These are phyloP conservation scores for Helarctos malayanus DNA, from an alignment of 2,797 vertebrate species.

Conservation along the genomic window DNA sequence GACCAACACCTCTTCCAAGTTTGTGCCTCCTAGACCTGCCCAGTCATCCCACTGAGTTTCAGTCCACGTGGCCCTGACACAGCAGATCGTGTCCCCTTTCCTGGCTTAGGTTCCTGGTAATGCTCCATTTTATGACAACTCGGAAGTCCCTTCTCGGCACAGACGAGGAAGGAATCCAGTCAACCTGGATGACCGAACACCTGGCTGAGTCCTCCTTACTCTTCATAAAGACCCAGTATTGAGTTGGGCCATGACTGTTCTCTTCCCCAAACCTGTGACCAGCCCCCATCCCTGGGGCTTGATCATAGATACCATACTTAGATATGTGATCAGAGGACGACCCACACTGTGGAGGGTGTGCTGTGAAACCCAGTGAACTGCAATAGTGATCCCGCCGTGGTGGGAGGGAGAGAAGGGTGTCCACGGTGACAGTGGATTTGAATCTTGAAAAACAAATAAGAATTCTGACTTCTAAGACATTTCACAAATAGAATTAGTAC, in stretches of 20 bases:
- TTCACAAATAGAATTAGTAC: constrained; percentile 36
- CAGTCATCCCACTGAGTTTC: background rate
- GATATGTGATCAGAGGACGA: background rate
- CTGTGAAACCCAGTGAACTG: background rate
- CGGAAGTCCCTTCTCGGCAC: background rate
- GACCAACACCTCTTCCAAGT: background rate
- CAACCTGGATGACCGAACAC: background rate
- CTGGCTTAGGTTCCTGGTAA: background rate
- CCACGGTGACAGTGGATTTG: background rate
- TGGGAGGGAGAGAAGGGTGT: no score
- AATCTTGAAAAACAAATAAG: background rate
- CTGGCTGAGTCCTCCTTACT: background rate
- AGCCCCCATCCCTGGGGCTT: background rate
- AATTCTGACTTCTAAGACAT: constrained; percentile 23
- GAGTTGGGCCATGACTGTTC: background rate
- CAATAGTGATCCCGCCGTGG: rapidly evolving
- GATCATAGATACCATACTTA: background rate
- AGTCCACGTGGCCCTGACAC: background rate
- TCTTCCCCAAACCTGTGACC: background rate
- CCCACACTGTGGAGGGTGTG: no score
- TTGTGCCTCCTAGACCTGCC: background rate
- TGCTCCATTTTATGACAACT: background rate
- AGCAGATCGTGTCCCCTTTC: background rate
- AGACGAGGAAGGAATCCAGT: background rate
- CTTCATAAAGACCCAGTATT: background rate